These are phyloP conservation scores for Nemotelus pantherinus DNA, from an alignment of 2,888 invertebrate species.

Conservation along the genomic window DNA sequence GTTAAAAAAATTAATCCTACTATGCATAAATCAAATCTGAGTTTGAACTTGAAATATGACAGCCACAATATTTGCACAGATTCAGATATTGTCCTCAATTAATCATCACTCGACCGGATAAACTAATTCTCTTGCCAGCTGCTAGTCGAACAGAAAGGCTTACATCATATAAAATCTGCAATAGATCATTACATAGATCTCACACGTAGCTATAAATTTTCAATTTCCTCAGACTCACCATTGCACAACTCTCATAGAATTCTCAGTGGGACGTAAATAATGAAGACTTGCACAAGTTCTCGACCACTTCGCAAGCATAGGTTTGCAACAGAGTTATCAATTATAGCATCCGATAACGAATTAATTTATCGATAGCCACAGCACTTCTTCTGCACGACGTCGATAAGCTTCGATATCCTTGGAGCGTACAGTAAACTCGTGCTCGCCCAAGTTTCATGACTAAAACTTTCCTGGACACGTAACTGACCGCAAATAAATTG, in stretches of 20 bases:
- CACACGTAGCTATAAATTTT: conserved; percentile 30
- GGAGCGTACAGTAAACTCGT: not conserved
- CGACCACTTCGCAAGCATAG: not conserved
- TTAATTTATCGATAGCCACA: conserved; percentile 33
- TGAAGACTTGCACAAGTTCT: not conserved
- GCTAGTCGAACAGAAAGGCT: too few relatives aligned
- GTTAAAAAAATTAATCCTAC: too few relatives aligned
- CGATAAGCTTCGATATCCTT: conserved; percentile 16
- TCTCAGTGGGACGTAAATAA: too few relatives aligned
- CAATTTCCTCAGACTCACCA: conserved; percentile 26
- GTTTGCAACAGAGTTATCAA: conserved; percentile 29
- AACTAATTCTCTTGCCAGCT: too few relatives aligned
- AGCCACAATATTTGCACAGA: too few relatives aligned
- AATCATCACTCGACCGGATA: too few relatives aligned
- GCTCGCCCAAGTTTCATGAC: not conserved
- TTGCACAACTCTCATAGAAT: too few relatives aligned
- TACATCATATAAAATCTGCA: not conserved
- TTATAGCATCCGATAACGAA: conserved; percentile 36
- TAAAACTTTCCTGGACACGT: conserved; percentile 25
- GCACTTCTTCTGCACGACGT: conserved; percentile 18
- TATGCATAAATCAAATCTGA: too few relatives aligned
- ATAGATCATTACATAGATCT: not conserved
- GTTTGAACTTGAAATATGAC: too few relatives aligned
- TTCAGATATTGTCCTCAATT: too few relatives aligned
- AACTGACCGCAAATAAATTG: conserved; percentile 39